Base-by-base conservation (phyloP, 1,140 invertebrate genomes). In the Anastrepha ludens region DNA sequence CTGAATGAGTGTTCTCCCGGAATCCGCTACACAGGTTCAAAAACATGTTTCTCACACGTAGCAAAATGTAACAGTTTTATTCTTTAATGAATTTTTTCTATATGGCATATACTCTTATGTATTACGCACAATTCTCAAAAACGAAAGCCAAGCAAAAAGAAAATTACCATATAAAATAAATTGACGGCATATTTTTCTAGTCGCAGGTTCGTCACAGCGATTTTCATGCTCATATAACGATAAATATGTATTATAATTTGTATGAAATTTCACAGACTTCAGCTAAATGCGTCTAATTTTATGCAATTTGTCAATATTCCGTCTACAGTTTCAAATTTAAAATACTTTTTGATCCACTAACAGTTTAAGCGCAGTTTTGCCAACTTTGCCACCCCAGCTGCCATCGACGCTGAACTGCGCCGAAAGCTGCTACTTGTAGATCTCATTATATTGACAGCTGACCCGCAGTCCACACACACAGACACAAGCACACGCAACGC, bases 201-300 rank as follows among this genome's bases (percentile, higher is more conserved):
- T 55, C 50, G 50, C 50, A 55, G 1, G 2, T 9, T 65, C 9
- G 3, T 17, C 5, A 74, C 13, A n/a, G 11, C 67, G 6, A 74
- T 15, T 74, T 74, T 74, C 41, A 47, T 44, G 67, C 67, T 74
- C 67, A 17, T 44, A 41, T 47, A 47, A n/a, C 3, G 15, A 41
- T 74, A 13, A 47, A 74, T 7, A n/a, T n/a, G n/a, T n/a, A 29
- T 29, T 29, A 29, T 29, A 74, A 39, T n/a, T 74, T 47, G 67
- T 44, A 44, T 17, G 13, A 44, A 74, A 74, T 44, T 47, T 44
- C 39, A 2, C 67, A 74, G 44, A 74, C 44, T 47, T 44, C 39
- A 47, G 67, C 39, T 44, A 44, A 74, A 74, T 74, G 67, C 67
- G 67, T 41, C 67, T 74, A 74, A 74, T 74, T 74, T 74, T 74